Conservation (phyloP, 2,888 invertebrate species). For the Merodon equestris region DNA sequence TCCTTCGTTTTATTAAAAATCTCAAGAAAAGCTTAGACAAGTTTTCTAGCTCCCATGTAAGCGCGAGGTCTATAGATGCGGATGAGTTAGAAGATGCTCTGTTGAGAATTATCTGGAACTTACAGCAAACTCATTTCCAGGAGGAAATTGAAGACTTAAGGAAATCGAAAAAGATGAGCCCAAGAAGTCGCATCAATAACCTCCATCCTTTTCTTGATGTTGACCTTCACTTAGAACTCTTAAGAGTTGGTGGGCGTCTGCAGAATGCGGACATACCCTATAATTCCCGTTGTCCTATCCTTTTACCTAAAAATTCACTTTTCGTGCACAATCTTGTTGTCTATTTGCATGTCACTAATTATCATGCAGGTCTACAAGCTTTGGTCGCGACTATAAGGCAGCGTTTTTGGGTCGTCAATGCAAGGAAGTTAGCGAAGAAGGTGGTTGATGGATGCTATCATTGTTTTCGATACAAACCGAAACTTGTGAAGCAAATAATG, state of each 20-base stretch:
- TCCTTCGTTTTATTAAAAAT: neutral
- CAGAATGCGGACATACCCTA: conserved; percentile 23
- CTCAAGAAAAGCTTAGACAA: neutral
- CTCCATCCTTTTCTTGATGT: conserved; percentile 17
- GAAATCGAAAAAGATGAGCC: conserved; percentile 1
- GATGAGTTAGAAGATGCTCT: too few species aligned
- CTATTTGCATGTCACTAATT: too few species aligned
- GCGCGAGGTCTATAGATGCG: too few species aligned
- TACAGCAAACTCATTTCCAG: neutral
- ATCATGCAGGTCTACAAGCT: conserved; percentile 55
- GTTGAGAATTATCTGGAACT: too few species aligned
- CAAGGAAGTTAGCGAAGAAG: conserved; percentile 21
- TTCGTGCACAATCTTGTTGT: too few species aligned
- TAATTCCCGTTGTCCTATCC: conserved; percentile 6
- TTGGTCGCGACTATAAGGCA: conserved; percentile 47
- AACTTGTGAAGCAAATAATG: conserved; percentile 8
- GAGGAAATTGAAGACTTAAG: neutral
- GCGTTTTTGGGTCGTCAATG: conserved; percentile 52
- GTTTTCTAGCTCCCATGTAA: neutral
- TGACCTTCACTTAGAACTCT: conserved; percentile 5
- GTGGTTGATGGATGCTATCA: conserved; percentile 5
- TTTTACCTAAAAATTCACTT: conserved; percentile 25
- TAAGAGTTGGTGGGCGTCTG: conserved; percentile 22
- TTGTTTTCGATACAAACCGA: conserved; percentile 8
- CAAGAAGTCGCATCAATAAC: conserved; percentile 14